phyloP scores from a whole-genome alignment of 2,797 vertebrate genomes.

The Petrocephalus sullivani region DNA sequence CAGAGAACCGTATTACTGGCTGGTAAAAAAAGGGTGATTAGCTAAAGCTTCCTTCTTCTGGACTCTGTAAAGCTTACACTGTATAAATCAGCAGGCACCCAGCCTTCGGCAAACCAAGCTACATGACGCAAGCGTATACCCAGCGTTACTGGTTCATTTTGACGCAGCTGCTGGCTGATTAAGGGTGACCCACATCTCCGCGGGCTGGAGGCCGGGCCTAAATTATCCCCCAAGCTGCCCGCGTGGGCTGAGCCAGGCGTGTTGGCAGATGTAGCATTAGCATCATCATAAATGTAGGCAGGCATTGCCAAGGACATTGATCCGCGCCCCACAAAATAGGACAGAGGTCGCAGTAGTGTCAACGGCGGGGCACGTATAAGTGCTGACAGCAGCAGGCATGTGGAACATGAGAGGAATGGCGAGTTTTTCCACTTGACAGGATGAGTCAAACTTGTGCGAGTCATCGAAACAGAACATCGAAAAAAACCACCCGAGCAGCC shows the following conservation, averaged over 20 bases:
- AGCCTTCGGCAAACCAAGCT: not conserved
- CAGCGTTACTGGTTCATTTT: not conserved
- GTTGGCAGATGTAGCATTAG: not conserved
- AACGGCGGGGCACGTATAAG: not conserved
- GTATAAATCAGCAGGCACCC: not conserved
- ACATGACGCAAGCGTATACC: not conserved
- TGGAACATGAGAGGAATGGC: not conserved
- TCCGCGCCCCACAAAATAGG: not conserved
- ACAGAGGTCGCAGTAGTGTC: not conserved
- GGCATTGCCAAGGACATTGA: not conserved
- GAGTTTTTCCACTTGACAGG: not conserved
- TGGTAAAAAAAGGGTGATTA: not conserved
- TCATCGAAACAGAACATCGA: not conserved
- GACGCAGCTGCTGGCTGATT: not conserved
- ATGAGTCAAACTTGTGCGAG: not conserved
- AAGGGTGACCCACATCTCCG: not conserved
- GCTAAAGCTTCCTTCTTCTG: not conserved
- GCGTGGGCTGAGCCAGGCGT: too few relatives aligned
- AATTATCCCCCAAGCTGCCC: not conserved
- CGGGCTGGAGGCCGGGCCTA: not conserved
- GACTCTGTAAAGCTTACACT: not conserved
- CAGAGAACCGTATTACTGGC: not conserved
- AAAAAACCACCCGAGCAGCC: not conserved
- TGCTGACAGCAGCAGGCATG: not conserved
- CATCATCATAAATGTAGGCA: not conserved